Conservation (phyloP, 2,797 vertebrate species). For the Oreortyx pictus region DNA sequence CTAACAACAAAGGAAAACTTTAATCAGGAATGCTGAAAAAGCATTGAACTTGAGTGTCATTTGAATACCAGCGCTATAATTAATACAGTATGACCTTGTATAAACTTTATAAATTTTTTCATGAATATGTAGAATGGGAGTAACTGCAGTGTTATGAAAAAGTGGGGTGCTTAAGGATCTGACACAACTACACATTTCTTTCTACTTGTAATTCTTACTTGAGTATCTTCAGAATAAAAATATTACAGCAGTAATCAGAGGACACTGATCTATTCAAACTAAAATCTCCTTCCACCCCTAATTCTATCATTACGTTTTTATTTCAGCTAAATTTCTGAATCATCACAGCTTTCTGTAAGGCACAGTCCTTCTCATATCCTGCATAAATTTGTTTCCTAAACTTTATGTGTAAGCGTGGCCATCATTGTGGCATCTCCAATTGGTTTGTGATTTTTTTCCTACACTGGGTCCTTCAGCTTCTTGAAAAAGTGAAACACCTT, state of each 20-base stretch:
- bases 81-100: slow-evolving; percentile 36
- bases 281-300: background rate
- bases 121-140: slow-evolving; percentile 52
- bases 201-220: slow-evolving; percentile 6
- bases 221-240: slow-evolving; percentile 48
- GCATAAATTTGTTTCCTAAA: background rate
- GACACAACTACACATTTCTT: slow-evolving; percentile 56
- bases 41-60: background rate
- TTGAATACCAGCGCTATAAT: slow-evolving; percentile 29
- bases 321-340: slow-evolving; percentile 23
- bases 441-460: background rate
- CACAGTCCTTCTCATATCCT: background rate
- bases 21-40: slow-evolving; percentile 37
- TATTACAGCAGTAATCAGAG: slow-evolving; percentile 27
- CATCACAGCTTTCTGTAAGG: background rate
- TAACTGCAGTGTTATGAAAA: slow-evolving; percentile 34
- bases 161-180: slow-evolving; percentile 53
- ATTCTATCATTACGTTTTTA: slow-evolving; percentile 7
- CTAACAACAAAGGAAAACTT: background rate
- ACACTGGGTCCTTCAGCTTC: background rate
- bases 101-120: slow-evolving; percentile 29
- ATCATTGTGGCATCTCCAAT: background rate
- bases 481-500: background rate
- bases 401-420: background rate
- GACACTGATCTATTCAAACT: slow-evolving; percentile 3